Evolutionary conservation across 2,797 vertebrate genomes (phyloP).

Genomic region (Lepilemur ruficaudatus): DNA sequence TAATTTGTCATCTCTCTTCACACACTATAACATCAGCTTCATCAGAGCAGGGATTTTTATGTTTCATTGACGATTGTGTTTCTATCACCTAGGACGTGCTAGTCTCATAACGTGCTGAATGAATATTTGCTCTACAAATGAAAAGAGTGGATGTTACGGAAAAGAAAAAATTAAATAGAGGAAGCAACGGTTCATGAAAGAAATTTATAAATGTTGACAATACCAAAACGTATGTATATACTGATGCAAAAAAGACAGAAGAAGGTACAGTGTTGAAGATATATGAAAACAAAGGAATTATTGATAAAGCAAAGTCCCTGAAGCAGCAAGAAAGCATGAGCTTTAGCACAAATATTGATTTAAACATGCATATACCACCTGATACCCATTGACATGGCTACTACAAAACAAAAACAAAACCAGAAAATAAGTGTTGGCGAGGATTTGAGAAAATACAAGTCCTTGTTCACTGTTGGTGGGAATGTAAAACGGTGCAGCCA

Average conservation of each 20-base stretch:
- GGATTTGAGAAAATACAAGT: not conserved
- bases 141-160: not conserved
- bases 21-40: not conserved
- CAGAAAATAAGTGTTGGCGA: not conserved
- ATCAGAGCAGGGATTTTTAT: not conserved
- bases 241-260: not conserved
- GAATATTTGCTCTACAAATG: not conserved
- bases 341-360: not conserved
- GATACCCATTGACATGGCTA: not conserved
- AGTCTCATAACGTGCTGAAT: not conserved
- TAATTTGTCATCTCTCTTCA: not conserved
- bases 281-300: not conserved
- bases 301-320: not conserved
- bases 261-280: not conserved
- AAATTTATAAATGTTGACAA: not conserved
- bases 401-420: not conserved
- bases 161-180: not conserved
- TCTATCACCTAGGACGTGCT: not conserved
- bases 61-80: not conserved
- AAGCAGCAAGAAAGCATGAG: not conserved
- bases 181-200: not conserved
- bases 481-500: not conserved
- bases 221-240: not conserved
- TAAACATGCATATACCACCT: not conserved
- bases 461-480: not conserved